Base-by-base conservation (phyloP, 2,113 vertebrate species). In the Prunella fulvescens region DNA sequence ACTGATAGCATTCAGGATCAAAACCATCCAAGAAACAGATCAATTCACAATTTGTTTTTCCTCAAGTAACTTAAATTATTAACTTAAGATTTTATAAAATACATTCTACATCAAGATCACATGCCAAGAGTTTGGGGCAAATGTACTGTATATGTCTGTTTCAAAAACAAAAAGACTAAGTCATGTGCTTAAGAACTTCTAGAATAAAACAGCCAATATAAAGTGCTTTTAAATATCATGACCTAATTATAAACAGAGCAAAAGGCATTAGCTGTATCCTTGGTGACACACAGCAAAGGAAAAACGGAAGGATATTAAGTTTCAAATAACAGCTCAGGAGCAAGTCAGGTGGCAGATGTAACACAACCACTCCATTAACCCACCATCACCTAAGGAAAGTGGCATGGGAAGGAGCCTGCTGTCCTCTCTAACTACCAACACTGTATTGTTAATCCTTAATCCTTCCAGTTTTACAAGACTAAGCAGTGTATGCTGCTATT, bases 311-410 rank as follows among this genome's bases (percentile, higher is more conserved):
- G 80, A 71, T 93, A 95, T 88, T 86, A 78, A 60, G 61, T 95
- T 95, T 88, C 94, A 92, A 77, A n/a, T 26, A 81, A 91, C 61
- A 93, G 84, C 58, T 86, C 82, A 81, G 58, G 44, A 74, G 28
- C 76, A 78, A 83, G 92, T 81, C 86, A 88, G 82, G 73, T 22
- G 80, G 54, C 67, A 88, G 81, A 77, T 64, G 31, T n/a, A 90
- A 88, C 42, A 51, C 39, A 60, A 51, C 20, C 86, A 26, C n/a
- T 39, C 28, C 19, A 10, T 33, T 64, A 90, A 93, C 48, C n/a
- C 47, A 40, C 14, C 14, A 42, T 4, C 60, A 72, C 37, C 20
- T 66, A 54, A 60, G 0, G 0, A 25, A 42, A 13, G 19, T 10
- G 3, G 20, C 23, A 39, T 1, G 9, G 39, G 62, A 48, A 58